Percentiles rank a stretch among this genome's conserved stretches.
These are phyloP conservation scores for Gobius niger DNA, from an alignment of 2,113 vertebrate species.

Conservation along the genomic window DNA sequence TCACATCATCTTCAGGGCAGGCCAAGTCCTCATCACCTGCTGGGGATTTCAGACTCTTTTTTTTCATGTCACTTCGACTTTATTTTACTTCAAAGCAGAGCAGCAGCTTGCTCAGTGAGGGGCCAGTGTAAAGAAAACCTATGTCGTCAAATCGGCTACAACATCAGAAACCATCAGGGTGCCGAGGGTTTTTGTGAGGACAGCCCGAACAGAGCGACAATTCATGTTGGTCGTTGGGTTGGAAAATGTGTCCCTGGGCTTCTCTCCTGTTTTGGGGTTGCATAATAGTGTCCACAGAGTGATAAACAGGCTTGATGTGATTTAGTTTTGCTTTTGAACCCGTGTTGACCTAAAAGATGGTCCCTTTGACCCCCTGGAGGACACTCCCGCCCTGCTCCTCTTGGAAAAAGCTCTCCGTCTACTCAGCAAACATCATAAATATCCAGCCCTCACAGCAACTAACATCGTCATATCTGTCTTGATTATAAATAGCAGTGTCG, in stretches of 20 bases:
- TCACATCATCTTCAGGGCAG: conserved; percentile 43
- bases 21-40: conserved; percentile 52
- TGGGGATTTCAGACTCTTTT: conserved; percentile 41
- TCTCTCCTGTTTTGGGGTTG: background rate
- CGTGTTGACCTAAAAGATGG: conserved; percentile 24
- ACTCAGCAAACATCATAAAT: conserved; percentile 62
- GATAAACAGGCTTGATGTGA: conserved; percentile 12
- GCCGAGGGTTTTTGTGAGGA: background rate
- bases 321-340: background rate
- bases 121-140: conserved; percentile 8
- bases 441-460: conserved; percentile 51
- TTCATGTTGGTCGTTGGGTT: conserved; percentile 22
- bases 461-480: conserved; percentile 11
- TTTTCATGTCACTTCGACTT: conserved; percentile 34
- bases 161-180: conserved; percentile 2
- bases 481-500: conserved; percentile 34
- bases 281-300: conserved; percentile 25
- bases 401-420: conserved; percentile 25
- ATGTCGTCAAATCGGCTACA: background rate
- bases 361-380: conserved; percentile 1
- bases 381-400: conserved; percentile 14
- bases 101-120: conserved; percentile 14
- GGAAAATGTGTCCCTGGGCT: conserved; percentile 23
- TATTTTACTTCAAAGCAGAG: conserved; percentile 44
- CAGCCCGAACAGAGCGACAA: background rate